These are phyloP conservation scores for Azorinus chamasolen DNA, from an alignment of 2,888 invertebrate species.

Conservation along the genomic window DNA sequence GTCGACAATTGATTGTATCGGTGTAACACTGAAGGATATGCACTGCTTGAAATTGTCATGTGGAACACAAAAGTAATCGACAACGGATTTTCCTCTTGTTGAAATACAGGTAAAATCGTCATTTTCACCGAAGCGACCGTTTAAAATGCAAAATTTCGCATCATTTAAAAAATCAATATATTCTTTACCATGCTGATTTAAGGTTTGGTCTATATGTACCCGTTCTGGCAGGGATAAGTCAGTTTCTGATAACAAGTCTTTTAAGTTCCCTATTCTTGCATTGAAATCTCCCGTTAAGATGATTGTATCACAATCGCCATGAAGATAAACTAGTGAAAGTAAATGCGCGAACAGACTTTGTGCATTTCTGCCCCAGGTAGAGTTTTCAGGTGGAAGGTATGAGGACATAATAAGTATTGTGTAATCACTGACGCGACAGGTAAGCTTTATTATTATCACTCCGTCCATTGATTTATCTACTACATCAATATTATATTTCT, in stretches of 20 bases:
- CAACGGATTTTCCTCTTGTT: conserved; percentile 29
- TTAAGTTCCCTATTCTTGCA: conserved; percentile 29
- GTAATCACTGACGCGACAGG: background rate
- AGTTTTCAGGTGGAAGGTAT: conserved; percentile 33
- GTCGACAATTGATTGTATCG: conserved; percentile 16
- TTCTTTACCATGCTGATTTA: conserved; percentile 36
- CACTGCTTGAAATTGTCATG: conserved; percentile 25
- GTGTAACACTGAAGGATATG: conserved; percentile 21
- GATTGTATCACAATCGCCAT: conserved; percentile 29
- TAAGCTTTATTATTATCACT: conserved; percentile 15
- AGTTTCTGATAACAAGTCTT: conserved; percentile 10
- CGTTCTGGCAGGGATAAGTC: conserved; percentile 23
- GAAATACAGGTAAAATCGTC: conserved; percentile 40
- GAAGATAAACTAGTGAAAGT: conserved; percentile 30
- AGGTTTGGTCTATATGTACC: conserved; percentile 11
- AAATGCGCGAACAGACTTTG: conserved; percentile 31
- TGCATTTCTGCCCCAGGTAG: conserved; percentile 37
- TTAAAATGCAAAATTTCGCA: conserved; percentile 34
- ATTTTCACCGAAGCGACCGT: conserved; percentile 14
- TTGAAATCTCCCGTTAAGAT: conserved; percentile 40
- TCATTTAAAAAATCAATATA: conserved; percentile 33
- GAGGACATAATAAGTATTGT: conserved; percentile 8
- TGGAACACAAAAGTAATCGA: conserved; percentile 35
- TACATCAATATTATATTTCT: conserved; percentile 18
- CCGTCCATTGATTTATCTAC: conserved; percentile 36